These are phyloP conservation scores for Cynoglossus semilaevis DNA, from an alignment of 2,113 vertebrate genomes.

Conservation along the genomic window DNA sequence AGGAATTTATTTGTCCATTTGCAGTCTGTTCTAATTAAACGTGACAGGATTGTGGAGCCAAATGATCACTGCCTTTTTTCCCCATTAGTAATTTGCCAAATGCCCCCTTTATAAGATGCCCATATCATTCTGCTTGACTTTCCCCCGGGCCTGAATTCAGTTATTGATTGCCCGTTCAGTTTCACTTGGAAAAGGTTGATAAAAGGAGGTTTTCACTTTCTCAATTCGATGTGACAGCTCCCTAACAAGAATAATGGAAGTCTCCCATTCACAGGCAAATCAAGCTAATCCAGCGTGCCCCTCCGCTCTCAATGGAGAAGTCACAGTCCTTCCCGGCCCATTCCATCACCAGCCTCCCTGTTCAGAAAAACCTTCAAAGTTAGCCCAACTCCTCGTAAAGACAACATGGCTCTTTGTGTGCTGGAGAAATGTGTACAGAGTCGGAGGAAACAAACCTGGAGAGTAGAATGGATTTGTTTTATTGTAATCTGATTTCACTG, in stretches of 20 bases:
- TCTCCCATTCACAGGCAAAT: slow-evolving; percentile 99
- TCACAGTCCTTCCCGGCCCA: slow-evolving; percentile 91
- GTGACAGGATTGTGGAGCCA: slow-evolving; percentile 74
- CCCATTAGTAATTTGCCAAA: slow-evolving; percentile 86
- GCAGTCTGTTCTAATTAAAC: slow-evolving; percentile 50
- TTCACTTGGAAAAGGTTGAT: slow-evolving; percentile 96
- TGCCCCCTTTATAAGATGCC: slow-evolving; percentile 77
- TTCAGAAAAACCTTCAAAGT: slow-evolving; percentile 88
- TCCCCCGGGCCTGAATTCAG: slow-evolving; percentile 91
- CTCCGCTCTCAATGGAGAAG: slow-evolving; percentile 90
- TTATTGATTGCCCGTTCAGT: slow-evolving; percentile 91
- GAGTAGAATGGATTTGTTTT: slow-evolving; percentile 68
- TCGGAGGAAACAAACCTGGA: slow-evolving; percentile 62
- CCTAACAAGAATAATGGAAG: slow-evolving; percentile 99
- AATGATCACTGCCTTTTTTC: slow-evolving; percentile 84
- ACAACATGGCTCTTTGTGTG: slow-evolving; percentile 76
- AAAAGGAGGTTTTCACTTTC: slow-evolving; percentile 96
- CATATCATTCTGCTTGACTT: slow-evolving; percentile 96
- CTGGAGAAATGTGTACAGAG: slow-evolving; percentile 71
- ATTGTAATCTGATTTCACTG: slow-evolving; percentile 57
- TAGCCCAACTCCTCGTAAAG: slow-evolving; percentile 79
- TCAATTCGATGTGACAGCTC: slow-evolving; percentile 99
- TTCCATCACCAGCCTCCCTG: slow-evolving; percentile 93
- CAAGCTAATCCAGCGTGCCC: slow-evolving; percentile 99
- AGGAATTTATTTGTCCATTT: slow-evolving; percentile 41